A percentile compares a stretch with the other conserved stretches of the same genome.
phyloP scores from a whole-genome alignment of 2,888 invertebrate species.

The Hoplodrina blanda region DNA sequence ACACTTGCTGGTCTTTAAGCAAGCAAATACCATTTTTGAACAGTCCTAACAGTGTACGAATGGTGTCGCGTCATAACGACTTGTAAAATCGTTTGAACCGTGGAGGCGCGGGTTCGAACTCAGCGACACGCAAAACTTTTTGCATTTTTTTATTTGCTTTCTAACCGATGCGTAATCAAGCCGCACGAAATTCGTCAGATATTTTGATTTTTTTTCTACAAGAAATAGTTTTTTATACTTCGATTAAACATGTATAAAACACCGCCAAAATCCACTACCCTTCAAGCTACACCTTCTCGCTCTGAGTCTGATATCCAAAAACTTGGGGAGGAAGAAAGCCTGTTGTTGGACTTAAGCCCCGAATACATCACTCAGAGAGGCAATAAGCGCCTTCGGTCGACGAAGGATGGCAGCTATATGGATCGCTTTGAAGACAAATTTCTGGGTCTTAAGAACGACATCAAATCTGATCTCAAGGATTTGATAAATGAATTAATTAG shows the following conservation, averaged over 20 bases:
- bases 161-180: no score
- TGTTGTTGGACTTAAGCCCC: neutral
- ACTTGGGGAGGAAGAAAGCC: neutral
- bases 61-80: neutral
- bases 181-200: no score
- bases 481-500: neutral
- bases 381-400: neutral
- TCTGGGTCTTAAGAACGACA: neutral
- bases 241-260: neutral
- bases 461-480: neutral
- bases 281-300: neutral
- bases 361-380: neutral
- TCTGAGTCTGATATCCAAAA: conserved; percentile 1
- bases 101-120: neutral
- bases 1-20: neutral
- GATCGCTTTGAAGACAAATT: neutral
- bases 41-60: no score
- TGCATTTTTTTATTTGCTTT: neutral
- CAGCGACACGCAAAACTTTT: neutral
- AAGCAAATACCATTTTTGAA: neutral
- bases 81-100: neutral
- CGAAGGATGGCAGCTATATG: neutral
- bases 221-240: neutral
- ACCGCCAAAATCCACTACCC: neutral
- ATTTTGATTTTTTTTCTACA: no score